Percentiles rank a stretch among this genome's conserved stretches.
Conservation (phyloP, 2,888 invertebrate genomes). For the Penaeus monodon region DNA sequence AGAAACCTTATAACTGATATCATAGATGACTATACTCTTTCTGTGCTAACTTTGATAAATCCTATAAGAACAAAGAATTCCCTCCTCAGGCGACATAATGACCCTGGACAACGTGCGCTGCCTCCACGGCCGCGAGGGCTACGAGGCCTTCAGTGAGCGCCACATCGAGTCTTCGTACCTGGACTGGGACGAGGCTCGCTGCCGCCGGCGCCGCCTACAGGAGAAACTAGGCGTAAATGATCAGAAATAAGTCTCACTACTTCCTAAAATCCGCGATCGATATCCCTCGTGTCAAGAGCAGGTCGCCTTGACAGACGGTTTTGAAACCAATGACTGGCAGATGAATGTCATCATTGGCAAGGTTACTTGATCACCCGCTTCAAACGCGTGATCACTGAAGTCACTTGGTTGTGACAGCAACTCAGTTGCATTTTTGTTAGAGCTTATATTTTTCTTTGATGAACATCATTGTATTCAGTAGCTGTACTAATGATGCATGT, state of each 20-base stretch:
- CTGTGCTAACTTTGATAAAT: no score
- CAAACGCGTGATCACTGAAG: no score
- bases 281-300: background rate
- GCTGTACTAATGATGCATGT: no score
- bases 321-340: no score
- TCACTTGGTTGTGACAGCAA: no score
- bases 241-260: background rate
- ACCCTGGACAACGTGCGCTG: constrained; percentile 63
- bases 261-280: background rate
- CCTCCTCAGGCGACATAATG: constrained; percentile 61
- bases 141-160: constrained; percentile 45
- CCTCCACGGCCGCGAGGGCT: constrained; percentile 61
- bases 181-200: constrained; percentile 65
- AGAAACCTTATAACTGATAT: no score
- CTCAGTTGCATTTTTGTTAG: no score
- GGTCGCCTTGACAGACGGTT: background rate
- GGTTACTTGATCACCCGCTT: no score
- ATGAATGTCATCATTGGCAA: no score
- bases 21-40: no score
- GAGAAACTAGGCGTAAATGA: constrained; percentile 37
- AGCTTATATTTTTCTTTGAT: no score
- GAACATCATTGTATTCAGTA: no score
- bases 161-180: constrained; percentile 64
- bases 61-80: background rate
- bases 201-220: constrained; percentile 57